Evolutionary conservation across 2,888 invertebrate genomes (phyloP), one percentile per base, ranked within the genome.

Genomic region (Ennomos quercinarius): DNA sequence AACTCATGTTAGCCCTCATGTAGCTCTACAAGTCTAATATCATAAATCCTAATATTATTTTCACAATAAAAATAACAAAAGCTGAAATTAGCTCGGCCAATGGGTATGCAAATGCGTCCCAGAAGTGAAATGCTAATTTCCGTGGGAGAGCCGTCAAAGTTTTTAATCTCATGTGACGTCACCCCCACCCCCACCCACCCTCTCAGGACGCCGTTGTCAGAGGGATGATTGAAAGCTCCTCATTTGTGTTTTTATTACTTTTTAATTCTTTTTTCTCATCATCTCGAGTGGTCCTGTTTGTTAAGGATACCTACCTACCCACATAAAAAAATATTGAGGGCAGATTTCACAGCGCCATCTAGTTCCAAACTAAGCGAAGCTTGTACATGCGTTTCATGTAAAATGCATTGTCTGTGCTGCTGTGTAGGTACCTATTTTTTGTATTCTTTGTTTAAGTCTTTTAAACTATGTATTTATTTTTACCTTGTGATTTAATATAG

Each of bases 131-230:
- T 91, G 91, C 89, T 90, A 91, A 92, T 91, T 91, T 90, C 81
- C 91, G 91, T 91, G 91, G 86, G 91, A 91, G 88, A 80, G 84
- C 77, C 83, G 86, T 81, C 85, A 84, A 92, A 92, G 89, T 92
- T 92, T 92, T 92, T 92, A 92, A 92, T 92, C 91, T 92, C 90
- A 89, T 91, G 90, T 92, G 91, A 91, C 91, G 86, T 84, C 81
- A 76, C 73, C 63, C 69, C 72, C n/a, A n/a, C 73, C 70, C 70
- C 68, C 64, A 60, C 63, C 63, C 63, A 60, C 63, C 63, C 63
- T 52, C 49, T 66, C 70, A 49, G 40, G 40, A 50, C 55, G 65
- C 66, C 69, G 64, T 81, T 86, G 88, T 86, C 89, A 83, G 84
- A 77, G 80, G 85, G 87, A 91, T 92, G 91, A 92, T 92, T 89